A percentile compares a stretch with the other conserved stretches of the same genome.
Conservation (phyloP, 2,888 invertebrate genomes). For the Leptinotarsa tumamoca region DNA sequence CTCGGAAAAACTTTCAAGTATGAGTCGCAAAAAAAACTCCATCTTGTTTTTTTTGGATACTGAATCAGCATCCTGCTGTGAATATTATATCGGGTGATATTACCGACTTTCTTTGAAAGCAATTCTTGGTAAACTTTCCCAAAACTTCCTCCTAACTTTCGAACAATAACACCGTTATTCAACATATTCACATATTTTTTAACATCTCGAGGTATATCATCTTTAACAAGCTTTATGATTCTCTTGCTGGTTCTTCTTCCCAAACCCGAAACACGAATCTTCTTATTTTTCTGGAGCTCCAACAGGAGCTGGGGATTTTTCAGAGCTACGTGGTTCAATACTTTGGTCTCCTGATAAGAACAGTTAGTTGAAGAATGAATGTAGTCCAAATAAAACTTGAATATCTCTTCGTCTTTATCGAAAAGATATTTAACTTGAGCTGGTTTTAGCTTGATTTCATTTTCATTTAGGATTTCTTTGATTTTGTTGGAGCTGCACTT, state of each 20-base stretch:
- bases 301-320: conserved; percentile 44
- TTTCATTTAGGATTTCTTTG: conserved; percentile 34
- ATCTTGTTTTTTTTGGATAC: conserved; percentile 45
- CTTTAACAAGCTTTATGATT: conserved; percentile 35
- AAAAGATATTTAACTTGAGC: conserved; percentile 48
- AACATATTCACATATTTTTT: conserved; percentile 33
- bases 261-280: conserved; percentile 17
- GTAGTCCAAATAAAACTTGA: conserved; percentile 44
- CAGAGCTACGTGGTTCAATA: conserved; percentile 39
- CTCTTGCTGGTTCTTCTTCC: conserved; percentile 45
- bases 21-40: conserved; percentile 42
- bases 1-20: conserved; percentile 38
- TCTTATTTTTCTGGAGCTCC: conserved; percentile 33
- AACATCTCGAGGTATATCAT: conserved; percentile 40
- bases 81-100: conserved; percentile 23
- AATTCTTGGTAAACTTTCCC: conserved; percentile 34
- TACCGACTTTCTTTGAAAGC: conserved; percentile 37
- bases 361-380: conserved; percentile 28
- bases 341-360: conserved; percentile 38
- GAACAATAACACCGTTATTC: conserved; percentile 36
- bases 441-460: conserved; percentile 42
- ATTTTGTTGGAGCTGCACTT: conserved; percentile 50
- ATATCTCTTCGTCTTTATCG: conserved; percentile 40
- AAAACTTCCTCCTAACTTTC: conserved; percentile 41
- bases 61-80: conserved; percentile 31